These are phyloP conservation scores for mouse (Mus musculus) DNA, from an alignment of 2,113 vertebrate genomes.

Conservation along the genomic window DNA sequence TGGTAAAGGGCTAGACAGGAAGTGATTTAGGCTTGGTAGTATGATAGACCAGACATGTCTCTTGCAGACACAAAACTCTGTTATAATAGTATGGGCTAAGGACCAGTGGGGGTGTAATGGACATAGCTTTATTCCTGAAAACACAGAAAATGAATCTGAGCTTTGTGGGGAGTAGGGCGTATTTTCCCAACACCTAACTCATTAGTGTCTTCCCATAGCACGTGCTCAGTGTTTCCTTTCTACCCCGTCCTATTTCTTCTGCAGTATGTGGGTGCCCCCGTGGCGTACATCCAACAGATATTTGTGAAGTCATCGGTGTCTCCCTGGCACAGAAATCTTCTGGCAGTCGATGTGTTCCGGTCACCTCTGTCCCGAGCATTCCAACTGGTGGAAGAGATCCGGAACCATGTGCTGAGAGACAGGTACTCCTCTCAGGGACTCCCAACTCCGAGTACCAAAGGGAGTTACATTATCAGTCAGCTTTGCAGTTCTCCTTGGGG, in stretches of 20 bases:
- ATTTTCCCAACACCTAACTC: background rate
- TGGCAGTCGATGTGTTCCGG: slow-evolving; percentile 95
- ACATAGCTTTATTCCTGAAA: background rate
- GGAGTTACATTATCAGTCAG: fast-evolving
- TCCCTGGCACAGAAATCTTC: slow-evolving; percentile 96
- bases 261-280: slow-evolving; percentile 94
- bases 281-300: slow-evolving; percentile 98
- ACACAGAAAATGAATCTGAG: background rate
- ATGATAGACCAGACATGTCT: background rate
- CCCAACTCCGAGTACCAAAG: background rate
- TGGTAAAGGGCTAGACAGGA: fast-evolving
- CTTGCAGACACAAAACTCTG: background rate
- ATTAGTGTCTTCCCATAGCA: background rate
- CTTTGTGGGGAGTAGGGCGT: background rate
- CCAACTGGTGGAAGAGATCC: slow-evolving; percentile 95
- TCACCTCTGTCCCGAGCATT: slow-evolving; percentile 95
- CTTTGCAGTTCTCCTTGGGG: background rate
- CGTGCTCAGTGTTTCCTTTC: background rate
- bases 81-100: fast-evolving
- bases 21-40: background rate
- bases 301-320: slow-evolving; percentile 96
- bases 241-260: background rate
- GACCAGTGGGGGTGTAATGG: background rate
- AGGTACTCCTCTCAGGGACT: slow-evolving; percentile 83
- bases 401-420: slow-evolving; percentile 95